These are phyloP conservation scores for Mus spicilegus DNA, from an alignment of 2,113 vertebrate genomes.

Conservation along the genomic window DNA sequence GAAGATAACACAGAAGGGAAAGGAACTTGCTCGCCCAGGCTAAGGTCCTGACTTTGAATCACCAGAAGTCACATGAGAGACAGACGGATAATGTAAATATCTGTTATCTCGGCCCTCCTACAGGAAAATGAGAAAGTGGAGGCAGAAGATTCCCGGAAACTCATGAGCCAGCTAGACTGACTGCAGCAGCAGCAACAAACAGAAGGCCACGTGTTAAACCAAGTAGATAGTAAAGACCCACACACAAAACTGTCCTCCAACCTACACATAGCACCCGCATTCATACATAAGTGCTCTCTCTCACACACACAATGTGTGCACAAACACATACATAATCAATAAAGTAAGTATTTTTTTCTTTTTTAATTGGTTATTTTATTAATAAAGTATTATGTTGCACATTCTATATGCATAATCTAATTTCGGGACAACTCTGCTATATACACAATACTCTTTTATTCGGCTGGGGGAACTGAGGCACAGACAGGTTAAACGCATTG, in stretches of 20 bases:
- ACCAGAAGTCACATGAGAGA: neutral
- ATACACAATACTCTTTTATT: neutral
- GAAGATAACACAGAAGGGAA: neutral
- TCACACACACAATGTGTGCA: neutral
- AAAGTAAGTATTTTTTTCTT: neutral
- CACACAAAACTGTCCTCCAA: neutral
- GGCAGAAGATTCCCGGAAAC: neutral
- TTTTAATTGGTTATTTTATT: too few relatives aligned
- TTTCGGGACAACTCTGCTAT: neutral
- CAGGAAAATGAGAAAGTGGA: neutral
- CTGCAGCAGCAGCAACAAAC: neutral
- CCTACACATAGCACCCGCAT: neutral
- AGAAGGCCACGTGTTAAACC: neutral
- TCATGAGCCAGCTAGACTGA: neutral
- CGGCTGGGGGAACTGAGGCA: neutral
- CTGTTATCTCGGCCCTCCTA: neutral
- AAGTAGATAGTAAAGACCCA: neutral
- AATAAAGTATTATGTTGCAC: neutral
- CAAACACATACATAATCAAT: neutral
- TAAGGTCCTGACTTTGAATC: neutral
- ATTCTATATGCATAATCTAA: accelerated
- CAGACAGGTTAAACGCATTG: neutral
- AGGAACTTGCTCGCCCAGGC: neutral
- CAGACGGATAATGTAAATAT: neutral
- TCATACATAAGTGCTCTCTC: neutral